phyloP scores from a whole-genome alignment of 1,140 invertebrate species.

The Arion vulgaris region DNA sequence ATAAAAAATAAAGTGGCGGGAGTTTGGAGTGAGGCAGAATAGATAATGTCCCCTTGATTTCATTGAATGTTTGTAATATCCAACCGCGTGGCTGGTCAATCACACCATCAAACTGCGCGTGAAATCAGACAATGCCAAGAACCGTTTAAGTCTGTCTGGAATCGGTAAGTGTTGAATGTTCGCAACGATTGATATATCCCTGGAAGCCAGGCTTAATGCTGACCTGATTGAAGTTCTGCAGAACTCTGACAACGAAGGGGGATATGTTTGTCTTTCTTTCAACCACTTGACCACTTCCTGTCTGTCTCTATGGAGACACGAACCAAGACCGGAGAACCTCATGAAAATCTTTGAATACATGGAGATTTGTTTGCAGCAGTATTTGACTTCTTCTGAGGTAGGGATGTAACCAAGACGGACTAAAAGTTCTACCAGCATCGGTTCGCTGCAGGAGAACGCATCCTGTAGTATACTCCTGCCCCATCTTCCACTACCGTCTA shows the following conservation, averaged over 20 bases:
- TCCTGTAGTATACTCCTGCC: slow-evolving; percentile 62
- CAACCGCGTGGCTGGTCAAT: no score
- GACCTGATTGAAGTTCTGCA: slow-evolving; percentile 54
- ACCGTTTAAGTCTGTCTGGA: slow-evolving; percentile 53
- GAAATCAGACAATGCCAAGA: slow-evolving; percentile 56
- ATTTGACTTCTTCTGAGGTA: slow-evolving; percentile 60
- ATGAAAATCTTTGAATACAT: slow-evolving; percentile 61
- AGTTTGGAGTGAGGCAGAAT: no score
- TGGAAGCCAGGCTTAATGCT: slow-evolving; percentile 52
- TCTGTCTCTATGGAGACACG: slow-evolving; percentile 29
- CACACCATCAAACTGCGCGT: slow-evolving; percentile 12
- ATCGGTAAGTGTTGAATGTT: slow-evolving; percentile 54
- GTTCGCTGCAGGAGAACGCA: slow-evolving; percentile 64
- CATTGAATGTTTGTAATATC: no score
- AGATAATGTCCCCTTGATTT: no score
- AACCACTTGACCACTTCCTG: slow-evolving; percentile 37
- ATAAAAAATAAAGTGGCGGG: no score
- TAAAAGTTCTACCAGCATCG: slow-evolving; percentile 57
- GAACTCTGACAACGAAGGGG: slow-evolving; percentile 48
- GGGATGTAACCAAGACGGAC: slow-evolving; percentile 60
- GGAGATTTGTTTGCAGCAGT: slow-evolving; percentile 60
- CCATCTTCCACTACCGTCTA: slow-evolving; percentile 46
- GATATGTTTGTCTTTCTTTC: neutral
- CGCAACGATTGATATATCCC: slow-evolving; percentile 56
- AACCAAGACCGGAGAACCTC: slow-evolving; percentile 34